These are phyloP conservation scores for Diaperis boleti DNA, from an alignment of 2,888 invertebrate genomes.

Conservation along the genomic window DNA sequence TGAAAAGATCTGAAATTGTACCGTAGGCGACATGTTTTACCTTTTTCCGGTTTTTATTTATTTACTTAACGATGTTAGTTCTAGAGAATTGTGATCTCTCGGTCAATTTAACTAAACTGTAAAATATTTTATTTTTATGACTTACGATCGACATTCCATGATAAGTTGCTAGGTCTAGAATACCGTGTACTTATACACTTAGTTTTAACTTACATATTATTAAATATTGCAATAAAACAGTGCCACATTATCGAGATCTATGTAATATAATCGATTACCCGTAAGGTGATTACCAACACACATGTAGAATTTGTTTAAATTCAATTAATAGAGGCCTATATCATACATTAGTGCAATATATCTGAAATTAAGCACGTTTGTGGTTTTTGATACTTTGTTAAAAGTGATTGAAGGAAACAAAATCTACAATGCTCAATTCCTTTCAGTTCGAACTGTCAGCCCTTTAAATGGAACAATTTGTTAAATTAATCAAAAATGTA, in stretches of 20 bases:
- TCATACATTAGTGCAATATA: constrained; percentile 43
- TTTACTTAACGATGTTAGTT: constrained; percentile 40
- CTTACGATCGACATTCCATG: constrained; percentile 34
- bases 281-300: constrained; percentile 32
- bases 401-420: constrained; percentile 36
- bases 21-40: constrained; percentile 25
- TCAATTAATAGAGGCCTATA: constrained; percentile 43
- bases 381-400: constrained; percentile 43
- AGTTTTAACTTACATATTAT: constrained; percentile 36
- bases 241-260: constrained; percentile 41
- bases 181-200: constrained; percentile 41
- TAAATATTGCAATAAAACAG: constrained; percentile 45
- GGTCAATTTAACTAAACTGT: constrained; percentile 39
- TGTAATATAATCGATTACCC: constrained; percentile 39
- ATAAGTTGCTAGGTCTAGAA: constrained; percentile 30
- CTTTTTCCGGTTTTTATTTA: constrained; percentile 36
- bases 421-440: constrained; percentile 39
- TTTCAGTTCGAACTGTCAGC: constrained; percentile 3
- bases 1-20: no score
- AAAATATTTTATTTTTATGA: constrained; percentile 28
- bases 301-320: constrained; percentile 35
- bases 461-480: constrained; percentile 15
- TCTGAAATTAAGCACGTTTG: constrained; percentile 40
- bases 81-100: constrained; percentile 38
- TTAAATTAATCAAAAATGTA: constrained; percentile 6